A percentile compares a stretch with the other conserved stretches of the same genome.
phyloP scores from a whole-genome alignment of 1,140 invertebrate genomes.

The Chelonus insularis region DNA sequence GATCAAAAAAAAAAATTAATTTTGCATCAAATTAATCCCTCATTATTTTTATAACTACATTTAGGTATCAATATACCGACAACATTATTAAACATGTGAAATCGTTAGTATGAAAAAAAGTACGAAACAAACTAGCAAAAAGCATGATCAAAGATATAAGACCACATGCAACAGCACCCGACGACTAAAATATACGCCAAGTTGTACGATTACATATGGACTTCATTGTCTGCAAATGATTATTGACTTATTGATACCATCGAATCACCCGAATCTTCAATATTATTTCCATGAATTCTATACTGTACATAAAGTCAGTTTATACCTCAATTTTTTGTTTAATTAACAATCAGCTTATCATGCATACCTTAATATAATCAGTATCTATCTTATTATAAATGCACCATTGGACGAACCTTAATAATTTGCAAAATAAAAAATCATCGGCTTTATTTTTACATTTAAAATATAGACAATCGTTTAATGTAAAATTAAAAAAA shows the following conservation, averaged over 20 bases:
- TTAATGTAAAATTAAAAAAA: neutral
- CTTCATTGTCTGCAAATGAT: constrained; percentile 30
- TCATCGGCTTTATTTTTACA: too few species aligned
- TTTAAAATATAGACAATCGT: too few species aligned
- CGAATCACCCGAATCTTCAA: neutral
- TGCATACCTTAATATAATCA: too few species aligned
- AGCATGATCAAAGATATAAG: constrained; percentile 10
- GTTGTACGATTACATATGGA: neutral
- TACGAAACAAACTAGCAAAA: constrained; percentile 1
- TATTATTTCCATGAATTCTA: neutral
- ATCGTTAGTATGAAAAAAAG: neutral
- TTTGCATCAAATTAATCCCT: too few species aligned
- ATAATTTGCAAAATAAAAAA: too few species aligned
- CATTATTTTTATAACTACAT: too few species aligned
- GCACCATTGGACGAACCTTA: too few species aligned
- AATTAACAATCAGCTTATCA: too few species aligned
- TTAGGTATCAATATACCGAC: too few species aligned
- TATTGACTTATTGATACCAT: constrained; percentile 29
- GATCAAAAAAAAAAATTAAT: too few species aligned
- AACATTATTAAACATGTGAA: too few species aligned
- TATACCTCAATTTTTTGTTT: neutral
- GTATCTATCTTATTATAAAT: too few species aligned
- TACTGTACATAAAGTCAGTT: neutral
- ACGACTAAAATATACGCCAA: neutral
- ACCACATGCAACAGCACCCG: constrained; percentile 18